Evolutionary conservation across 1,140 invertebrate species (phyloP).

Genomic region (Berghia stephanieae): DNA sequence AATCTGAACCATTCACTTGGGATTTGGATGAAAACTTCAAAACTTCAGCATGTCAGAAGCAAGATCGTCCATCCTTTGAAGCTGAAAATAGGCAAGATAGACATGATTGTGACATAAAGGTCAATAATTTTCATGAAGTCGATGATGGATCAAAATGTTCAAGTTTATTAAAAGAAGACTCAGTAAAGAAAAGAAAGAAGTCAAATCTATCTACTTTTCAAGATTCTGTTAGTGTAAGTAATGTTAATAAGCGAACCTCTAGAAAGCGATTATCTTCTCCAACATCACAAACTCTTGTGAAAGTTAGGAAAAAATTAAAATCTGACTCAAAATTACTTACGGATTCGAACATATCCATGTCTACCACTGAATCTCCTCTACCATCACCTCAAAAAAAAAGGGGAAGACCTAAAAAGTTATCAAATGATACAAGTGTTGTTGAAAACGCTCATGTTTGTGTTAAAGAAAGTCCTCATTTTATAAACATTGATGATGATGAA

Average conservation of each 20-base stretch:
- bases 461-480: neutral
- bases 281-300: too few species aligned
- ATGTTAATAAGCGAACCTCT: too few species aligned
- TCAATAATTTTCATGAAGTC: neutral
- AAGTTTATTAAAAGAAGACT: neutral
- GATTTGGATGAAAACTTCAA: constrained; percentile 16
- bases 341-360: neutral
- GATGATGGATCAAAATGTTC: neutral
- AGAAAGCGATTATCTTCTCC: too few species aligned
- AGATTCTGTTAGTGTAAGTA: too few species aligned
- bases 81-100: neutral
- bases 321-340: too few species aligned
- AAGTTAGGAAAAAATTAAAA: too few species aligned
- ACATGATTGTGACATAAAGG: neutral
- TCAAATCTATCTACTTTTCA: neutral
- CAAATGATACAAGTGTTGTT: neutral
- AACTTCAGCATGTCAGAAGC: neutral
- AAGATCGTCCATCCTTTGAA: neutral
- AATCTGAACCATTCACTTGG: constrained; percentile 25
- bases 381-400: too few species aligned
- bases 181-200: neutral
- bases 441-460: neutral
- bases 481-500: constrained; percentile 19
- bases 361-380: neutral
- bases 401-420: neutral